Conservation (phyloP, 2,888 invertebrate genomes). For the Leucophora obtusa region DNA sequence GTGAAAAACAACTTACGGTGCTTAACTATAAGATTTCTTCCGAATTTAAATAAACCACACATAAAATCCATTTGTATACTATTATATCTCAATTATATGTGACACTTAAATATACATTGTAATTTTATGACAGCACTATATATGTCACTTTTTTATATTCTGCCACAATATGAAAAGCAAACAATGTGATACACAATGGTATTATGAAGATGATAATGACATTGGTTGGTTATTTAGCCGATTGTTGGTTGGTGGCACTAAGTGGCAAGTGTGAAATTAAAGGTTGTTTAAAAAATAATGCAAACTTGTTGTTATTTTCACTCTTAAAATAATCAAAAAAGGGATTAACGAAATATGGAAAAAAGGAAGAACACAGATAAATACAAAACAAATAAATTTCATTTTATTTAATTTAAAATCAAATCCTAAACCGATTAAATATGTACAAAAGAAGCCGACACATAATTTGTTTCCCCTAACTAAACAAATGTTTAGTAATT, state of each 20-base stretch:
- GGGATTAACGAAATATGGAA: not conserved
- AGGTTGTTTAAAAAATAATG: slow-evolving; percentile 48
- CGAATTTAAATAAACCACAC: not conserved
- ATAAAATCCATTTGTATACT: slow-evolving; percentile 32
- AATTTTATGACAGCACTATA: slow-evolving; percentile 66
- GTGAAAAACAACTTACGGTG: no score
- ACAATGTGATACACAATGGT: slow-evolving; percentile 16
- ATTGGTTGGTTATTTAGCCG: not conserved
- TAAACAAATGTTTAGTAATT: not conserved
- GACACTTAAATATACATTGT: slow-evolving; percentile 60
- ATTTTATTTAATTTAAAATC: slow-evolving; percentile 6
- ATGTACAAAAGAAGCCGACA: slow-evolving; percentile 6
- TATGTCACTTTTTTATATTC: slow-evolving; percentile 48
- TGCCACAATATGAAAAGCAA: not conserved
- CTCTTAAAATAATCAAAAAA: slow-evolving; percentile 16
- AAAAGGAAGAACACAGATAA: slow-evolving; percentile 7
- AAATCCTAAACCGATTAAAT: not conserved
- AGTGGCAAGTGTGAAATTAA: slow-evolving; percentile 60
- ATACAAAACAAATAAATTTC: not conserved
- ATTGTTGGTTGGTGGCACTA: slow-evolving; percentile 31
- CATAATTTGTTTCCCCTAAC: not conserved
- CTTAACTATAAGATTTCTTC: no score
- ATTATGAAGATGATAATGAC: slow-evolving; percentile 19
- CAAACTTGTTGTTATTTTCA: slow-evolving; percentile 36
- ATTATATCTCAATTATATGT: slow-evolving; percentile 42